These are phyloP conservation scores for Drosophila prosaltans DNA, from an alignment of 1,140 invertebrate species.

Conservation along the genomic window DNA sequence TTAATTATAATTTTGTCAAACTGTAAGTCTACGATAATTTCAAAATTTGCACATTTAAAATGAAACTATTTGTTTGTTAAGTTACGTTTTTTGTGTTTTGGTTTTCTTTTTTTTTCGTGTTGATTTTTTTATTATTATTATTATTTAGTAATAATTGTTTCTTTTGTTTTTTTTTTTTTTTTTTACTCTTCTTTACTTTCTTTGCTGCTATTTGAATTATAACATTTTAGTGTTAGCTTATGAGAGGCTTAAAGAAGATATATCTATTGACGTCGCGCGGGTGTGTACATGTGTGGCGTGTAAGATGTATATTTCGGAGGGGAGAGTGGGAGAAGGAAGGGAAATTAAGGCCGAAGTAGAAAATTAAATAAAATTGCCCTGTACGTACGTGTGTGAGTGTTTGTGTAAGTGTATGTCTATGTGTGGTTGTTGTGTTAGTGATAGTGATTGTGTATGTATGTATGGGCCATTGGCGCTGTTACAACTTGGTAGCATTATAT, in stretches of 20 bases:
- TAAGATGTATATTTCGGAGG: slow-evolving; percentile 3
- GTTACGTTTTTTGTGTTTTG: slow-evolving; percentile 33
- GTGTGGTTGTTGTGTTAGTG: slow-evolving; percentile 20
- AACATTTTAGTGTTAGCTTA: slow-evolving; percentile 72
- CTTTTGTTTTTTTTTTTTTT: slow-evolving; percentile 32
- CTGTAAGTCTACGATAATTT: slow-evolving; percentile 18
- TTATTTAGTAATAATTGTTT: slow-evolving; percentile 38
- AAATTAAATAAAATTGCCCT: slow-evolving; percentile 55
- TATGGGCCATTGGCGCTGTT: slow-evolving; percentile 61
- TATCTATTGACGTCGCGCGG: slow-evolving; percentile 35
- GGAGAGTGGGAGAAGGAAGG: neutral
- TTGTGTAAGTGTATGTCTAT: slow-evolving; percentile 27
- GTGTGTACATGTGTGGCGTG: slow-evolving; percentile 24
- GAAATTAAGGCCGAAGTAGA: slow-evolving; percentile 38
- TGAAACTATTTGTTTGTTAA: slow-evolving; percentile 51
- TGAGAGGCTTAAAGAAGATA: slow-evolving; percentile 58
- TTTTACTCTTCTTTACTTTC: slow-evolving; percentile 18
- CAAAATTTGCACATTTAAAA: slow-evolving; percentile 48
- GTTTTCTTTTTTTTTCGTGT: slow-evolving; percentile 31
- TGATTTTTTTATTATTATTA: slow-evolving; percentile 43
- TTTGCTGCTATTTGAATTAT: slow-evolving; percentile 66
- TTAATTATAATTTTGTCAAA: slow-evolving; percentile 22
- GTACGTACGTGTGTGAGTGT: slow-evolving; percentile 35
- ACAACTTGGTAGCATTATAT: slow-evolving; percentile 76
- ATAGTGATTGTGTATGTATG: neutral